Conservation (phyloP, 2,113 vertebrate genomes). For the Carollia perspicillata region DNA sequence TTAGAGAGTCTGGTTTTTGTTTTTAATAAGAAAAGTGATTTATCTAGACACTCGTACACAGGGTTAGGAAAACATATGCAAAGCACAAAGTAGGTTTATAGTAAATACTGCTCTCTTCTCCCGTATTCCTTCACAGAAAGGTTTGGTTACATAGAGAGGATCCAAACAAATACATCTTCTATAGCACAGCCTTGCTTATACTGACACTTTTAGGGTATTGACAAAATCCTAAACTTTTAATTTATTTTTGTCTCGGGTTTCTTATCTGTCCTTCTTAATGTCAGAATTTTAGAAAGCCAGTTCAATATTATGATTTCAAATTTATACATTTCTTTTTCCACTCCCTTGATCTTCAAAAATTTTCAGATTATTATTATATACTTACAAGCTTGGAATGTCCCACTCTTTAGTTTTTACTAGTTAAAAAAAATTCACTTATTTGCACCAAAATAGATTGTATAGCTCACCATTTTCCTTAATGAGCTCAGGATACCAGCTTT, state of each 20-base stretch:
- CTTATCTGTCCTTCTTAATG: neutral
- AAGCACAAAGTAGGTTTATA: neutral
- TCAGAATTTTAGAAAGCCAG: neutral
- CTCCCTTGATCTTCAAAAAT: neutral
- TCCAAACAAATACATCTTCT: neutral
- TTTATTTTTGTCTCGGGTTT: neutral
- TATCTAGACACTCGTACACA: neutral
- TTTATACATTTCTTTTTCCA: neutral
- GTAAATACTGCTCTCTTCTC: neutral
- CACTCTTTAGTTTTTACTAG: neutral
- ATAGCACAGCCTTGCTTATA: neutral
- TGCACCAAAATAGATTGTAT: neutral
- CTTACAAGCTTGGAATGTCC: neutral
- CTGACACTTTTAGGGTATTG: neutral
- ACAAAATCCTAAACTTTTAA: neutral
- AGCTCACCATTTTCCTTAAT: neutral
- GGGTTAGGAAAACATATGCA: constrained; percentile 9
- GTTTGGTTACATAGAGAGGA: neutral
- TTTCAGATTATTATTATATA: neutral
- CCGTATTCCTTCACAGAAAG: neutral
- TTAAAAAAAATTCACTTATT: neutral
- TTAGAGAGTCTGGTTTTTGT: neutral
- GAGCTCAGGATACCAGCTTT: neutral
- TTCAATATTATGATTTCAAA: neutral
- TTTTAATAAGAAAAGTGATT: neutral